Conservation (phyloP, 2,113 vertebrate species). For the Bufo bufo region DNA sequence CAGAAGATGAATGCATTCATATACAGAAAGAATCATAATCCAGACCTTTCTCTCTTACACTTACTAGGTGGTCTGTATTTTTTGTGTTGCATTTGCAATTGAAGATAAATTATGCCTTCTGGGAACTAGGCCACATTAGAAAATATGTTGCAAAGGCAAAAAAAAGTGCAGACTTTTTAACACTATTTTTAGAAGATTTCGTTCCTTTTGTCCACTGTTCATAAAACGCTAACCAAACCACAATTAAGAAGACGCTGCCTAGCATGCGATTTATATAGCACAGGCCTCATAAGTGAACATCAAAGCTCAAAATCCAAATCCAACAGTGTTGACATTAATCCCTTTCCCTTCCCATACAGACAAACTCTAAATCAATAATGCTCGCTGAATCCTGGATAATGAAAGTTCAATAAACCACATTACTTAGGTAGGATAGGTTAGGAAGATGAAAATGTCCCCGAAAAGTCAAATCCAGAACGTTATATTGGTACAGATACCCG, state of each 20-base stretch:
- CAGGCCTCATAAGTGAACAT: slow-evolving; percentile 20
- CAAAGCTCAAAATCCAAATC: slow-evolving; percentile 34
- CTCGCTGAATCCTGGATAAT: slow-evolving; percentile 42
- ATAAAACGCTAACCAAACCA: slow-evolving; percentile 9
- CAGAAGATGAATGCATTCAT: not conserved
- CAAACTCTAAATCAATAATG: slow-evolving; percentile 52
- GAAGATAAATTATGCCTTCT: slow-evolving; percentile 40
- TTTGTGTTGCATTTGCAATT: slow-evolving; percentile 11
- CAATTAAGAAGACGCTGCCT: not conserved
- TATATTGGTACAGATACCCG: not conserved
- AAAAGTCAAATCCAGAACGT: slow-evolving; percentile 11
- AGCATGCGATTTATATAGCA: not conserved
- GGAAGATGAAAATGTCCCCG: not conserved
- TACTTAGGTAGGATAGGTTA: not conserved
- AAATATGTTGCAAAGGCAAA: slow-evolving; percentile 39
- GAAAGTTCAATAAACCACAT: slow-evolving; percentile 47
- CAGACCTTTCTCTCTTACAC: not conserved
- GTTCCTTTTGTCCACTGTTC: not conserved
- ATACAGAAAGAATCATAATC: not conserved
- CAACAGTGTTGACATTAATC: slow-evolving; percentile 40
- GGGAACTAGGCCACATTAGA: slow-evolving; percentile 38
- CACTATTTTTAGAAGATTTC: slow-evolving; percentile 30
- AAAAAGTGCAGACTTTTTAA: slow-evolving; percentile 32
- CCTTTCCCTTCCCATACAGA: slow-evolving; percentile 47
- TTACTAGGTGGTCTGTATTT: slow-evolving; percentile 6